phyloP scores from a whole-genome alignment of 2,113 vertebrate genomes.

The Tetraodon nigroviridis region DNA sequence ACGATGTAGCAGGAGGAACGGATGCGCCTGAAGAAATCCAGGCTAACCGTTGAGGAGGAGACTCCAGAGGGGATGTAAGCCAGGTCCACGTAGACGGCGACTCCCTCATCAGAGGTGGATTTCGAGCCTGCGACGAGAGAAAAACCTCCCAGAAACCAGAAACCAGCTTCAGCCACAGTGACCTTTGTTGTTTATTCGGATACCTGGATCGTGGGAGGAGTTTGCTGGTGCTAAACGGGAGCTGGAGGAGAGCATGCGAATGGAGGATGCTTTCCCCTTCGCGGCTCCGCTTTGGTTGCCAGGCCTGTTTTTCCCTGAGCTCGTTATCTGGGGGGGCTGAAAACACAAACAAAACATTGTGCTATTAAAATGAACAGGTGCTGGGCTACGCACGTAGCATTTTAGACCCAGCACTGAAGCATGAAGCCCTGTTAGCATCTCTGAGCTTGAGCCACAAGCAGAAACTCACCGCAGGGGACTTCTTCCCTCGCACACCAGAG shows the following conservation, averaged over 20 bases:
- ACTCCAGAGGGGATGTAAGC: slow-evolving; percentile 85
- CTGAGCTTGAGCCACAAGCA: no score
- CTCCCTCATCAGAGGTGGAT: slow-evolving; percentile 39
- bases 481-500: slow-evolving; percentile 63
- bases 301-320: slow-evolving; percentile 63
- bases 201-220: slow-evolving; percentile 37
- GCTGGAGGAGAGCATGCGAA: slow-evolving; percentile 46
- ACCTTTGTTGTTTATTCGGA: background rate
- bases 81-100: slow-evolving; percentile 83
- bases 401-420: no score
- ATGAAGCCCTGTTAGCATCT: no score
- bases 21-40: slow-evolving; percentile 84
- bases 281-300: slow-evolving; percentile 28
- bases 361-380: no score
- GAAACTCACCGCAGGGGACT: slow-evolving; percentile 47
- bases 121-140: slow-evolving; percentile 45
- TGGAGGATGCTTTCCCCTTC: slow-evolving; percentile 42
- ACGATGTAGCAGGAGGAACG: slow-evolving; percentile 89
- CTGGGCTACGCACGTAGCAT: no score
- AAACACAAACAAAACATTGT: background rate
- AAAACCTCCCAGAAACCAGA: background rate
- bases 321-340: slow-evolving; percentile 30
- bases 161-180: no score
- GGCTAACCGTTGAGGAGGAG: slow-evolving; percentile 75
- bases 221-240: slow-evolving; percentile 40